Percentiles rank a stretch among this genome's conserved stretches.
phyloP scores from a whole-genome alignment of 2,888 invertebrate species.

The Cyclophora punctaria region DNA sequence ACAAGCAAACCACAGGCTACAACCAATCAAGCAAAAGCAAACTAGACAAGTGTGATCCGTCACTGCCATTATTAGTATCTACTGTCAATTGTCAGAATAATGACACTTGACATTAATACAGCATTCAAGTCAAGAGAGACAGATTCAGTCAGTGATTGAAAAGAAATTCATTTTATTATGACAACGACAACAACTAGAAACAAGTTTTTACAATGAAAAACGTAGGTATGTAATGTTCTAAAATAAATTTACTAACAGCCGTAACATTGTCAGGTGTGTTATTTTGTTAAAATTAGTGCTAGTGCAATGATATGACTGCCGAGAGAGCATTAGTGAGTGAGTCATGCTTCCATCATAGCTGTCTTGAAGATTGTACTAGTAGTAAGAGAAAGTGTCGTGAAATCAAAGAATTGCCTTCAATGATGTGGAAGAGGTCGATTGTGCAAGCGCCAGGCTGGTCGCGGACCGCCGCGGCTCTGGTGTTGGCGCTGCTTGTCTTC shows the following conservation, averaged over 20 bases:
- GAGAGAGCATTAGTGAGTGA: constrained; percentile 22
- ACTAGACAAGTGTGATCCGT: too few species aligned
- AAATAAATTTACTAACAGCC: constrained; percentile 8
- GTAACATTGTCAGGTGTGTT: not conserved
- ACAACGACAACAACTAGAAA: not conserved
- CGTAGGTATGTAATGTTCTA: constrained; percentile 16
- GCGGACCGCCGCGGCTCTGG: constrained; percentile 37
- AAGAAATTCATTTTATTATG: too few species aligned
- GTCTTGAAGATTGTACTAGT: constrained; percentile 33
- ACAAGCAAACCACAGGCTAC: too few species aligned
- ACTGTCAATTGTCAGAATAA: too few species aligned
- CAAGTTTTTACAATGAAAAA: constrained; percentile 1
- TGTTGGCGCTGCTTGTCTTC: constrained; percentile 37
- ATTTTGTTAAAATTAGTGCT: constrained; percentile 9
- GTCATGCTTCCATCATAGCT: constrained; percentile 36
- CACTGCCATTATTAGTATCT: too few species aligned
- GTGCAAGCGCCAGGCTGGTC: constrained; percentile 54
- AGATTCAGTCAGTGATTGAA: too few species aligned
- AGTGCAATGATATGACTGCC: constrained; percentile 40
- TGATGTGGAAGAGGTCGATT: constrained; percentile 74
- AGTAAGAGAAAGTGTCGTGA: constrained; percentile 71
- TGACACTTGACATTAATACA: too few species aligned
- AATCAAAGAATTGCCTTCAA: constrained; percentile 67
- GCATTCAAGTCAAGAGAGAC: too few species aligned
- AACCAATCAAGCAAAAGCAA: too few species aligned